A percentile compares a stretch with the other conserved stretches of the same genome.
These are phyloP conservation scores for Pachyrhynchus sulphureomaculatus DNA, from an alignment of 1,140 invertebrate genomes.

Conservation along the genomic window DNA sequence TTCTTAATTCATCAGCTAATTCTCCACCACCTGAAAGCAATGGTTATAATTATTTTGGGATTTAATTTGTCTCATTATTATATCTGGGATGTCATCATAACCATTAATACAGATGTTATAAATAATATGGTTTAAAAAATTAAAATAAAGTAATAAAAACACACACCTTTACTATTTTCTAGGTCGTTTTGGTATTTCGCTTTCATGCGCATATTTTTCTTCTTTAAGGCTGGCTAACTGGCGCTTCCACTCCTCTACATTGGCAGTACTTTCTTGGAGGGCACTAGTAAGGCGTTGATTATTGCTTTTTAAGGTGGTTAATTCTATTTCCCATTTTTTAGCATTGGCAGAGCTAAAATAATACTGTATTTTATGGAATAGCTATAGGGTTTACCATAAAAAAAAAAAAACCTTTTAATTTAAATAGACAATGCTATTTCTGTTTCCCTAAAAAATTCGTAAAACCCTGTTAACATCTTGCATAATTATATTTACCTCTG, in stretches of 20 bases:
- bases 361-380: not conserved
- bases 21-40: slow-evolving; percentile 49
- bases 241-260: slow-evolving; percentile 98
- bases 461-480: too few relatives aligned
- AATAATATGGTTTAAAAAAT: not conserved
- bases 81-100: too few relatives aligned
- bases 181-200: slow-evolving; percentile 68
- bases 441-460: too few relatives aligned
- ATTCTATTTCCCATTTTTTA: slow-evolving; percentile 97
- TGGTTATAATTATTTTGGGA: not conserved
- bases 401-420: too few relatives aligned
- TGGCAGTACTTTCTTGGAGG: slow-evolving; percentile 94
- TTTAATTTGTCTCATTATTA: too few relatives aligned
- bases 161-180: slow-evolving; percentile 67
- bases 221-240: slow-evolving; percentile 95
- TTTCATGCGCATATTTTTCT: slow-evolving; percentile 87
- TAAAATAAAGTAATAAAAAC: not conserved
- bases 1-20: slow-evolving; percentile 52
- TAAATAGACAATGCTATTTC: too few relatives aligned
- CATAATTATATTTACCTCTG: slow-evolving; percentile 88
- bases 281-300: slow-evolving; percentile 93
- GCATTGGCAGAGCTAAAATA: slow-evolving; percentile 86
- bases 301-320: slow-evolving; percentile 94
- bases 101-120: too few relatives aligned
- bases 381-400: too few relatives aligned